Base-by-base conservation (phyloP, 2,797 vertebrate species). In the Sebastes dallii region DNA sequence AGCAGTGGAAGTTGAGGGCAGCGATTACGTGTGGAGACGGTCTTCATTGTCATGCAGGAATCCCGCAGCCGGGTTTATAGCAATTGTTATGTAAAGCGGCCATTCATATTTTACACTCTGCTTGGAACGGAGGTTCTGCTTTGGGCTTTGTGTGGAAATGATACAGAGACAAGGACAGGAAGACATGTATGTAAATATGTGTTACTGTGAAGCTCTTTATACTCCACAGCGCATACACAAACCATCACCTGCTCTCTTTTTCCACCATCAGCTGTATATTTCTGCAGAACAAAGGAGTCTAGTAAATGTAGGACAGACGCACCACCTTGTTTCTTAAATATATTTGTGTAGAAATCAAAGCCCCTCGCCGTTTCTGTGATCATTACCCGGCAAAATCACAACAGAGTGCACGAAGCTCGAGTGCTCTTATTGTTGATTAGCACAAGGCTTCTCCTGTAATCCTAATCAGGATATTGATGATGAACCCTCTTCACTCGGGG, bases 41-140 rank as follows among this genome's bases (percentile, higher is more conserved):
- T 80, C 75, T 80, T 91, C 89, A 92, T 94, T 94, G 92, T 91
- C 80, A 94, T 94, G 89, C 93, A 91, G 89, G 90, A 94, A 93
- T 94, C 90, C 86, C 79, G 72, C 69, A 79, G 88, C 82, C 66
- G 24, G 74, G 59, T 10, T 87, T 81, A 73, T 84, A 72, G 69
- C 88, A 75, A 91, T 95, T 94, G 92, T 94, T 88, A 95, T 94
- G 94, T 83, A 93, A 95, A 95, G 89, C 75, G 66, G 75, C 71
- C 85, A 86, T 88, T 93, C 85, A 86, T 89, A 84, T 88, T 89
- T 75, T 80, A 88, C 82, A 79, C 29, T 85, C 82, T 80, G 71
- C 79, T 75, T 39, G 72, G 56, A 82, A 62, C n/a, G 62, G 61
- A 87, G 75, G 66, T 66, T 77, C 62, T 68, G 67, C 64, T 78